phyloP scores from a whole-genome alignment of 2,888 invertebrate species.

The Pseudococcus longispinus region DNA sequence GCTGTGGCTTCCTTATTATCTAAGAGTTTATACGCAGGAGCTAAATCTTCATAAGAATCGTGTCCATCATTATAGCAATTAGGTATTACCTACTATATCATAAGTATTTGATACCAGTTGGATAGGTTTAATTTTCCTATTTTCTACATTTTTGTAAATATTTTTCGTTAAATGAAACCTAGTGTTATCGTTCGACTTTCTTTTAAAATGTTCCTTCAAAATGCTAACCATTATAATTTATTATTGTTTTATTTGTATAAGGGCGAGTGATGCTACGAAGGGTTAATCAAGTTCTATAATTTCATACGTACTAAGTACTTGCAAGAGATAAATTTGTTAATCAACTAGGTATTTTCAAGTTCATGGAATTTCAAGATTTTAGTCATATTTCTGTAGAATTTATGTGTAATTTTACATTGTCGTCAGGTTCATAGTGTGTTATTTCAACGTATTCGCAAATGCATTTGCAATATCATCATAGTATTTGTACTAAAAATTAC shows the following conservation, averaged over 20 bases:
- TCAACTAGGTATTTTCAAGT: too few relatives aligned
- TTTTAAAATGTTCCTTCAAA: neutral
- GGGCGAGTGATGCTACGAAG: neutral
- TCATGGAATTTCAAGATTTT: too few relatives aligned
- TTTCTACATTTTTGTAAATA: neutral
- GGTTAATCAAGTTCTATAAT: neutral
- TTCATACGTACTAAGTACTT: neutral
- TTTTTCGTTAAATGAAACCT: neutral
- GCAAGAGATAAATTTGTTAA: neutral
- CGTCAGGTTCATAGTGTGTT: neutral
- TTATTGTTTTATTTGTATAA: neutral
- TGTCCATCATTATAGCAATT: neutral
- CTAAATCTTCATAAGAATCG: neutral
- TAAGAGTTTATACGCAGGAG: constrained; percentile 21
- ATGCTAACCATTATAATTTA: neutral
- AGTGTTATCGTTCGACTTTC: neutral
- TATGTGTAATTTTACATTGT: neutral
- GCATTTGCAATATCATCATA: neutral
- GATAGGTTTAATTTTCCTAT: neutral
- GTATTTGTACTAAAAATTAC: too few relatives aligned
- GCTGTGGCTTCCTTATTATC: constrained; percentile 40
- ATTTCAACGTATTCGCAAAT: neutral
- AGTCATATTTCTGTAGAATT: too few relatives aligned
- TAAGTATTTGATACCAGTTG: neutral
- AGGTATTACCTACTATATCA: neutral